A percentile compares a stretch with the other conserved stretches of the same genome.
phyloP scores from a whole-genome alignment of 2,888 invertebrate species.

The Gymnosoma rotundatum region DNA sequence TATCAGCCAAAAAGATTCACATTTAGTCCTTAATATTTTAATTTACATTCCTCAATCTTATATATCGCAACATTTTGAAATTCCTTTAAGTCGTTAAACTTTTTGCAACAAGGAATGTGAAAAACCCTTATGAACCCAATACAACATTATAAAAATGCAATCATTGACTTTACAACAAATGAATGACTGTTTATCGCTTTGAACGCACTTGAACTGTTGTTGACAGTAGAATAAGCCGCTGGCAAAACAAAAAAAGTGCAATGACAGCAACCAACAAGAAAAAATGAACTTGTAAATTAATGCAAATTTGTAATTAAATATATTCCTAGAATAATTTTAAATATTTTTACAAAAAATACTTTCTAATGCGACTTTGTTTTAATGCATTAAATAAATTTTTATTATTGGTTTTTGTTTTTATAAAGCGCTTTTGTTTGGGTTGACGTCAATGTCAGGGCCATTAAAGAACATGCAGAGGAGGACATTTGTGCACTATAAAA shows the following conservation, averaged over 20 bases:
- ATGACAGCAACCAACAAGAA: slow-evolving; percentile 17
- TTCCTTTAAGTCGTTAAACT: slow-evolving; percentile 11
- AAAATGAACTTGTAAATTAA: slow-evolving; percentile 25
- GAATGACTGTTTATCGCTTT: slow-evolving; percentile 57
- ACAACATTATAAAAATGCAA: slow-evolving; percentile 27
- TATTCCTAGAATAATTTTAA: slow-evolving; percentile 19
- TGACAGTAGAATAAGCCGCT: slow-evolving; percentile 45
- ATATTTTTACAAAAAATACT: slow-evolving; percentile 2
- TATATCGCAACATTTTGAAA: background rate
- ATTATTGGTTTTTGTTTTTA: background rate
- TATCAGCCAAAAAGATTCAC: no score
- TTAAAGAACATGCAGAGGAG: slow-evolving; percentile 15
- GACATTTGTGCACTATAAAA: slow-evolving; percentile 15
- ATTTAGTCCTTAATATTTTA: no score
- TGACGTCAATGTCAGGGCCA: slow-evolving; percentile 69
- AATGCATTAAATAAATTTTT: slow-evolving; percentile 11
- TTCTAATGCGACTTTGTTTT: slow-evolving; percentile 27
- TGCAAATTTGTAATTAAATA: slow-evolving; percentile 23
- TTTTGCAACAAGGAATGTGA: background rate
- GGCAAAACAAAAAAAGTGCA: slow-evolving; percentile 35
- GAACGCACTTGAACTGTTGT: slow-evolving; percentile 69
- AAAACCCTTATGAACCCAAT: background rate
- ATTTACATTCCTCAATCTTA: no score
- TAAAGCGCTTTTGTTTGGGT: slow-evolving; percentile 36
- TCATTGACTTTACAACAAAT: slow-evolving; percentile 43